Evolutionary conservation across 2,113 vertebrate species (phyloP).

Genomic region (Tyrannus savana): DNA sequence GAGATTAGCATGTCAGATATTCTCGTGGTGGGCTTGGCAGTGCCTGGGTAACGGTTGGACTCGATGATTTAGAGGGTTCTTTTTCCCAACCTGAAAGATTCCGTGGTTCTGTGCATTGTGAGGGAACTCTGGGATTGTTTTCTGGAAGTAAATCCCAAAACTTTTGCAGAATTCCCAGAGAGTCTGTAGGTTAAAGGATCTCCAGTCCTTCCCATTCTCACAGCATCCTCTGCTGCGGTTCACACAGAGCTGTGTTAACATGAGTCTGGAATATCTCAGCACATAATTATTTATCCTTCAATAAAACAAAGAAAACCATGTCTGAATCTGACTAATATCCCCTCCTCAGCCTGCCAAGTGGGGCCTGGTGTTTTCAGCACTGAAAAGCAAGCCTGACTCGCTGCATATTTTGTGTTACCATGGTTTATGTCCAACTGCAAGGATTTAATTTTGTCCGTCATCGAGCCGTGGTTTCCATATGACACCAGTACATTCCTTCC

Average conservation of each 20-base stretch:
- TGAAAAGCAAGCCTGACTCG: constrained; percentile 62
- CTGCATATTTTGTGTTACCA: constrained; percentile 66
- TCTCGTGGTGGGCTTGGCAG: not conserved
- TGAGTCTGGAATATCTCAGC: constrained; percentile 67
- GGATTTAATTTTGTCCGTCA: constrained; percentile 69
- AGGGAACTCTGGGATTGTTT: not conserved
- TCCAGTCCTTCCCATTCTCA: not conserved
- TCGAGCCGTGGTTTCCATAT: constrained; percentile 52
- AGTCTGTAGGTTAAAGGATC: not conserved
- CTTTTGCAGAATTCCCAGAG: constrained; percentile 2
- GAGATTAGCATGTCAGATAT: not conserved
- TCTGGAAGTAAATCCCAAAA: not conserved
- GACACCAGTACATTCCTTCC: constrained; percentile 62
- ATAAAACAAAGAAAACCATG: constrained; percentile 68
- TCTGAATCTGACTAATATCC: constrained; percentile 69
- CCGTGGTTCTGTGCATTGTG: fast-evolving
- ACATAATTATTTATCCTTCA: constrained; percentile 67
- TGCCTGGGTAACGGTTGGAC: not conserved
- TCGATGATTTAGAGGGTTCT: not conserved
- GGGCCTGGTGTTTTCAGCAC: constrained; percentile 65
- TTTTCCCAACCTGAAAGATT: not conserved
- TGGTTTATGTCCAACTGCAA: constrained; percentile 70
- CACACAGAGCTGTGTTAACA: constrained; percentile 47
- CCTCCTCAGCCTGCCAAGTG: constrained; percentile 60
- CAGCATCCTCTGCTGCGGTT: constrained; percentile 33